Percentiles rank a stretch among this genome's conserved stretches.
These are phyloP conservation scores for Tortricodes alternella DNA, from an alignment of 2,888 invertebrate species.

Conservation along the genomic window DNA sequence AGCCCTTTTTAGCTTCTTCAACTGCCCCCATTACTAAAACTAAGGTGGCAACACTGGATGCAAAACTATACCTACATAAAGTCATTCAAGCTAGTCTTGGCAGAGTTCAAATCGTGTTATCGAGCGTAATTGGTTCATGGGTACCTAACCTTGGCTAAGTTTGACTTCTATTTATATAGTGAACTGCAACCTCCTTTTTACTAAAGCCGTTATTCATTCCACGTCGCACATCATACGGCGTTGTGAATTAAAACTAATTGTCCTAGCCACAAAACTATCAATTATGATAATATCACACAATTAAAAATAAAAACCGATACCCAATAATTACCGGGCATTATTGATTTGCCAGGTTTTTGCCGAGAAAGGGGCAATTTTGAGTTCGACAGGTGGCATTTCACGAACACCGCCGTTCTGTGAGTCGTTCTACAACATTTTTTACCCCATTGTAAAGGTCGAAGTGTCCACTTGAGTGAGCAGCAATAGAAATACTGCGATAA, in stretches of 20 bases:
- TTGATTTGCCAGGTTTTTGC: slow-evolving; percentile 24
- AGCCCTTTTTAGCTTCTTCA: too few species aligned
- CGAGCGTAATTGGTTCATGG: too few species aligned
- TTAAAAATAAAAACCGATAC: slow-evolving; percentile 26
- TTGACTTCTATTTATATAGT: too few species aligned
- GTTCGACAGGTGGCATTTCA: slow-evolving; percentile 67
- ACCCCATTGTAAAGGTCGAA: slow-evolving; percentile 59
- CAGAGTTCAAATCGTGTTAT: too few species aligned
- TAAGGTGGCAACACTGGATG: too few species aligned
- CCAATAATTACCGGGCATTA: slow-evolving; percentile 26
- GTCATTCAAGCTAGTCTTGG: too few species aligned
- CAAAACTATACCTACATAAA: too few species aligned
- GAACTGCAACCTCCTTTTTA: neutral
- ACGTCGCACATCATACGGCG: slow-evolving; percentile 17
- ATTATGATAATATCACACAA: slow-evolving; percentile 26
- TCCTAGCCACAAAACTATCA: slow-evolving; percentile 13
- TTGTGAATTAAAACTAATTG: slow-evolving; percentile 23
- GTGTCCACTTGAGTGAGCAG: slow-evolving; percentile 47
- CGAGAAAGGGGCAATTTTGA: slow-evolving; percentile 31
- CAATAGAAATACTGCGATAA: slow-evolving; percentile 27
- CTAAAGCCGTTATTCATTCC: slow-evolving; percentile 23
- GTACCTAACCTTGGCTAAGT: too few species aligned
- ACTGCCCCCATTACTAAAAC: too few species aligned
- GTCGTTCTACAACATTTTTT: slow-evolving; percentile 54
- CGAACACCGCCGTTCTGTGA: slow-evolving; percentile 45